Conservation (phyloP, 2,888 invertebrate species). For the Calliopum simillimum region DNA sequence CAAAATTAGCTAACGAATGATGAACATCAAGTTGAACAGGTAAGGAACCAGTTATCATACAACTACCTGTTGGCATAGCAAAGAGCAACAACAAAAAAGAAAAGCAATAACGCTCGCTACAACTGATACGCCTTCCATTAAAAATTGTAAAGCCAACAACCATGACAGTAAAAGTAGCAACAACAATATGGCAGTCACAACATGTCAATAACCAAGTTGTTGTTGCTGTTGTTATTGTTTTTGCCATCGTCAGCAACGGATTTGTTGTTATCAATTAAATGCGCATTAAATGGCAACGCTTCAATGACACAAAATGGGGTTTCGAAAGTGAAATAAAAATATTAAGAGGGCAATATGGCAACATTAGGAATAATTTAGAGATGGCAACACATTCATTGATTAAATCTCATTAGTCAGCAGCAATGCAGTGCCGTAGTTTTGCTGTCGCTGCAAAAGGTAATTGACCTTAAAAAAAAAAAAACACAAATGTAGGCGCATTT, state of each 20-base stretch:
- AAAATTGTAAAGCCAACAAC: slow-evolving; percentile 3
- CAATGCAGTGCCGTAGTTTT: not conserved
- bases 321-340: too few species aligned
- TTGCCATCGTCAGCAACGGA: not conserved
- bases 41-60: too few species aligned
- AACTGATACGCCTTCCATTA: slow-evolving; percentile 18
- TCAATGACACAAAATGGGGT: not conserved
- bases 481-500: slow-evolving; percentile 9
- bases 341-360: too few species aligned
- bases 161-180: not conserved
- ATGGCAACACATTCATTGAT: slow-evolving; percentile 5
- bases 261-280: slow-evolving; percentile 27
- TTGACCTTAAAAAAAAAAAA: slow-evolving; percentile 24
- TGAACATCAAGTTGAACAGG: too few species aligned
- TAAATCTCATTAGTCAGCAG: not conserved
- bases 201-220: not conserved
- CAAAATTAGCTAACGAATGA: not conserved
- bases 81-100: not conserved
- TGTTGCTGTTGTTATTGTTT: not conserved
- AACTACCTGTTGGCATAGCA: too few species aligned
- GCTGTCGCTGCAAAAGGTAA: slow-evolving; percentile 10
- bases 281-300: slow-evolving; percentile 26
- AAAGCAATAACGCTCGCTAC: not conserved
- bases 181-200: not conserved
- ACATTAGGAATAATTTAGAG: not conserved